Conservation (phyloP, 2,113 vertebrate genomes). For the Montifringilla adamsi region DNA sequence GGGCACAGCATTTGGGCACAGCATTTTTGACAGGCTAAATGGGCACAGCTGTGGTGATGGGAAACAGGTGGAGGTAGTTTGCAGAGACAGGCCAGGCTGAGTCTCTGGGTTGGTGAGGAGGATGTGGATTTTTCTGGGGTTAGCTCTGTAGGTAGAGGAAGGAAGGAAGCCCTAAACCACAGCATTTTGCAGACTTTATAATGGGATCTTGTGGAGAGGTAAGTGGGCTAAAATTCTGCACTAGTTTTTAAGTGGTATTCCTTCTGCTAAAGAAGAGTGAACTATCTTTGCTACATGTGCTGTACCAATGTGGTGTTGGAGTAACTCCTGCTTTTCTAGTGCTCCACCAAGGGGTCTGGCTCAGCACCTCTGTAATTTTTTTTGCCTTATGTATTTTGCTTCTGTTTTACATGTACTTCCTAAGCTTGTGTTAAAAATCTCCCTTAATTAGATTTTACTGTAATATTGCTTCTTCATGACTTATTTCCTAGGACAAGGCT, state of each 20-base stretch:
- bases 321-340: not conserved
- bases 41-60: too few species aligned
- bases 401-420: not conserved
- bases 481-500: not conserved
- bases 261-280: not conserved
- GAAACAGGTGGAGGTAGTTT: not conserved
- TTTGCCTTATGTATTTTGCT: not conserved
- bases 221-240: not conserved
- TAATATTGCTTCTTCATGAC: not conserved
- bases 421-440: not conserved
- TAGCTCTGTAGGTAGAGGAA: not conserved
- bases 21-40: too few species aligned
- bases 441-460: not conserved
- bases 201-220: not conserved
- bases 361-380: not conserved
- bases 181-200: accelerated
- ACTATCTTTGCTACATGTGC: accelerated
- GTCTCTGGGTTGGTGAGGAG: accelerated
- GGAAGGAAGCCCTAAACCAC: not conserved
- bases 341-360: not conserved
- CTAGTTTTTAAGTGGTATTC: not conserved
- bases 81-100: not conserved
- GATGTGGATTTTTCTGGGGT: not conserved
- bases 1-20: too few species aligned
- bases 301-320: not conserved